phyloP scores from a whole-genome alignment of 1,140 invertebrate species.

The Cecropterus lyciades region DNA sequence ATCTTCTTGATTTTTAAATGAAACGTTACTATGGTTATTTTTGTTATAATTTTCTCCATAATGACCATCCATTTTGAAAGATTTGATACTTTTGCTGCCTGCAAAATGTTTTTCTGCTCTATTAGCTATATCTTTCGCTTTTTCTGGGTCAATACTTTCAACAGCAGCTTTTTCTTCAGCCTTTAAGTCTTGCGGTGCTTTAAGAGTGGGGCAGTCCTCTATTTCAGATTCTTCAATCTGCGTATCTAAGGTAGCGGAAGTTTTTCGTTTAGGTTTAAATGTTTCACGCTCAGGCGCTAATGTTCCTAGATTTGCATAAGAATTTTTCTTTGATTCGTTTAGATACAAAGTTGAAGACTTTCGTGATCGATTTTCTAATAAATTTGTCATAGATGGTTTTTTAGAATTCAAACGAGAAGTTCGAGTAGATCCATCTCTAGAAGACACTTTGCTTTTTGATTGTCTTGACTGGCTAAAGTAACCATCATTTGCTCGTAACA shows the following conservation, averaged over 20 bases:
- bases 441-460: constrained; percentile 80
- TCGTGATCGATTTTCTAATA: constrained; percentile 70
- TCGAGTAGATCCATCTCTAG: constrained; percentile 69
- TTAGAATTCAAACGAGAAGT: constrained; percentile 71
- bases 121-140: constrained; percentile 68
- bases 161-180: constrained; percentile 79
- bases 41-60: constrained; percentile 73
- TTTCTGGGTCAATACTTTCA: constrained; percentile 69
- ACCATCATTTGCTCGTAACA: constrained; percentile 87
- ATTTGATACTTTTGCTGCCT: constrained; percentile 69
- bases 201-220: constrained; percentile 78
- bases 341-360: constrained; percentile 77
- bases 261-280: constrained; percentile 75
- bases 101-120: constrained; percentile 70
- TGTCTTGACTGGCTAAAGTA: constrained; percentile 84
- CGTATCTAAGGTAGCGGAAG: constrained; percentile 67
- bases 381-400: constrained; percentile 78
- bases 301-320: constrained; percentile 67
- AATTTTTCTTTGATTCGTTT: constrained; percentile 80
- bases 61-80: constrained; percentile 73
- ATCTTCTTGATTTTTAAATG: constrained; percentile 68
- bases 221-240: constrained; percentile 80
- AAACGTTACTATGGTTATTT: constrained; percentile 75
- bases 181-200: constrained; percentile 81
- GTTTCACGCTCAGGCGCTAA: constrained; percentile 62